A percentile compares a stretch with the other conserved stretches of the same genome.
Evolutionary conservation across 2,113 vertebrate genomes (phyloP).

Genomic region (Echinops telfairi): DNA sequence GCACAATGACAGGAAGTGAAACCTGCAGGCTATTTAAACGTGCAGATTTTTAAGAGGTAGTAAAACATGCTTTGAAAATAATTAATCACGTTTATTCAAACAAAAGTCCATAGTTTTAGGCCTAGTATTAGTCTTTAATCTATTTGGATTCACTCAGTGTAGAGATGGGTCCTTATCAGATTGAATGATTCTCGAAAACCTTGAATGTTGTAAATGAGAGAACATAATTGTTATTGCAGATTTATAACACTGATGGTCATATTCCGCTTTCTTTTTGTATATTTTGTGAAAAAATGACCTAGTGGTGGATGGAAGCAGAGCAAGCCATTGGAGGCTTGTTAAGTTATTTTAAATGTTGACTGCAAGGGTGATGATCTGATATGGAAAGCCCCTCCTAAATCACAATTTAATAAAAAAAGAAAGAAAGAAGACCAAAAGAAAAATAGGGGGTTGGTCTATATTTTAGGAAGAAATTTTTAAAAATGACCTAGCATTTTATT

Average conservation of each 20-base stretch:
- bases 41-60: neutral
- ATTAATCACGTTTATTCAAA: neutral
- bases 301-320: neutral
- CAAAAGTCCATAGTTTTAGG: neutral
- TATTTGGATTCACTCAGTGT: slow-evolving; percentile 34
- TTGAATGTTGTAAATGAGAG: neutral
- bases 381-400: too few relatives aligned
- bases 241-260: slow-evolving; percentile 24
- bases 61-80: slow-evolving; percentile 37
- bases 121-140: slow-evolving; percentile 5
- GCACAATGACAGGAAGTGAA: neutral
- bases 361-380: too few relatives aligned
- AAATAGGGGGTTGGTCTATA: too few relatives aligned
- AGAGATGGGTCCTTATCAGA: neutral
- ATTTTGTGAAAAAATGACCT: slow-evolving; percentile 11
- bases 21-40: slow-evolving; percentile 32
- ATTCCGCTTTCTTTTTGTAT: slow-evolving; percentile 34
- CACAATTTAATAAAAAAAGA: too few relatives aligned
- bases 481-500: slow-evolving; percentile 14
- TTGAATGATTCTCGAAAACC: neutral
- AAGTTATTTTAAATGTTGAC: too few relatives aligned
- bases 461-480: too few relatives aligned
- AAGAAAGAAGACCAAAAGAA: too few relatives aligned
- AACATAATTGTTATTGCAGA: slow-evolving; percentile 52
- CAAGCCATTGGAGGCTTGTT: too few relatives aligned